Evolutionary conservation across 2,888 invertebrate genomes (phyloP), one percentile per base, ranked within the genome.

Genomic region (Eristalinus sepulchralis): DNA sequence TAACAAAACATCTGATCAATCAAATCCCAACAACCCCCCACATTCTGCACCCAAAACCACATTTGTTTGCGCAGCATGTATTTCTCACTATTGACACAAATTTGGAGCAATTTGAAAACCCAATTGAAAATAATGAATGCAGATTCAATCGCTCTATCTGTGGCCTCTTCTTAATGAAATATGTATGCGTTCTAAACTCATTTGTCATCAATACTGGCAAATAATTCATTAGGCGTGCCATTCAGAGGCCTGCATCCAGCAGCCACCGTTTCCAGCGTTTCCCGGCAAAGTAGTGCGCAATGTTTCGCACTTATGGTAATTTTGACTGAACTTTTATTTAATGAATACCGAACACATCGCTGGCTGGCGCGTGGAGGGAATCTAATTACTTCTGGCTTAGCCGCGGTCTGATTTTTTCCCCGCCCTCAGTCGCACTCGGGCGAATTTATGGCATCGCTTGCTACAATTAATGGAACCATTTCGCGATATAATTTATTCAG

Each of bases 211-310:
- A 17, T 8, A 62, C 17, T 57, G 71, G 66, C 82, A 83, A 77
- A 67, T 67, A 71, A 77, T 77, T 77, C 67, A 83, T 83, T 77
- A 64, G 17, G 10, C 34, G 71, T 82, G 36, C 39, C 33, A 77
- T 47, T 47, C 47, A 47, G 27, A 27, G 17, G 17, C 17, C 9
- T 17, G 47, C 47, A 47, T 5, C 17, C n/a, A n/a, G 39, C 39
- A 47, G 39, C 47, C n/a, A n/a, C 5, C 8, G 8, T 47, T 17
- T 6, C 47, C n/a, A n/a, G 13, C 39, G n/a, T 6, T 4, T n/a
- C 39, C 1, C 66, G 10, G 34, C 20, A 47, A 22, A 47, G 36
- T 13, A 39, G 9, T 64, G 20, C 34, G n/a, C 24, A 31, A 17
- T 27, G 27, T 27, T 57, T 57, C 36, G 31, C 20, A 63, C 31